phyloP scores from a whole-genome alignment of 1,140 invertebrate species.

The Danaus melanippus region DNA sequence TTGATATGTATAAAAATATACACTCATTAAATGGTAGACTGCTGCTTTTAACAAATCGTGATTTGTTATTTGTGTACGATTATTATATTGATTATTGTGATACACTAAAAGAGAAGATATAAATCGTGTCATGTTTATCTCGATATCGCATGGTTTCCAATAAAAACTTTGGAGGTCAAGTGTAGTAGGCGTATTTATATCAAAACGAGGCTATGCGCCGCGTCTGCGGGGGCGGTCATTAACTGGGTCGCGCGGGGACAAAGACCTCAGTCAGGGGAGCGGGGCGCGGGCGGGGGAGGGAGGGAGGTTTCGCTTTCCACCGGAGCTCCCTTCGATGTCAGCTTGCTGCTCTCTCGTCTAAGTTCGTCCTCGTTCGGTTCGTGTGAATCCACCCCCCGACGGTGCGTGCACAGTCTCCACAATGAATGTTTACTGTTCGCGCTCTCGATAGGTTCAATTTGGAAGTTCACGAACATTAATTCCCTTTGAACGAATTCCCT shows the following conservation, averaged over 20 bases:
- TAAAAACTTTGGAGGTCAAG: constrained; percentile 72
- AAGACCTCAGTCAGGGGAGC: constrained; percentile 53
- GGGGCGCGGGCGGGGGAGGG: constrained; percentile 33
- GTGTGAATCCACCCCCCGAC: constrained; percentile 34
- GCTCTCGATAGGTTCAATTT: constrained; percentile 60
- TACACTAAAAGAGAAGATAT: not conserved
- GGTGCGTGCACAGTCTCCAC: constrained; percentile 27
- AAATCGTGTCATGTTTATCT: constrained; percentile 22
- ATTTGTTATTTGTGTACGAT: too few relatives aligned
- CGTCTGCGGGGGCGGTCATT: constrained; percentile 68
- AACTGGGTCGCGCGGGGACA: constrained; percentile 67
- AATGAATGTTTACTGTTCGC: constrained; percentile 56
- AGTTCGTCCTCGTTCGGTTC: constrained; percentile 30
- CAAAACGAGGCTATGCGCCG: constrained; percentile 60
- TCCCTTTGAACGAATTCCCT: constrained; percentile 44
- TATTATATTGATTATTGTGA: too few relatives aligned
- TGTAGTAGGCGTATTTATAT: constrained; percentile 72
- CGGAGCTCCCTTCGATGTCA: constrained; percentile 16
- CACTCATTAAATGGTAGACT: too few relatives aligned
- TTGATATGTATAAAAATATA: not conserved
- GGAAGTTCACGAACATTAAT: constrained; percentile 56
- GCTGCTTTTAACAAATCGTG: too few relatives aligned
- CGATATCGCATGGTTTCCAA: constrained; percentile 65
- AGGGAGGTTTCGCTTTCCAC: constrained; percentile 55
- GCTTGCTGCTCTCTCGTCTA: constrained; percentile 13